Evolutionary conservation across 2,888 invertebrate species (phyloP), one percentile per base, ranked within the genome.

Genomic region (Agriopis aurantiaria): DNA sequence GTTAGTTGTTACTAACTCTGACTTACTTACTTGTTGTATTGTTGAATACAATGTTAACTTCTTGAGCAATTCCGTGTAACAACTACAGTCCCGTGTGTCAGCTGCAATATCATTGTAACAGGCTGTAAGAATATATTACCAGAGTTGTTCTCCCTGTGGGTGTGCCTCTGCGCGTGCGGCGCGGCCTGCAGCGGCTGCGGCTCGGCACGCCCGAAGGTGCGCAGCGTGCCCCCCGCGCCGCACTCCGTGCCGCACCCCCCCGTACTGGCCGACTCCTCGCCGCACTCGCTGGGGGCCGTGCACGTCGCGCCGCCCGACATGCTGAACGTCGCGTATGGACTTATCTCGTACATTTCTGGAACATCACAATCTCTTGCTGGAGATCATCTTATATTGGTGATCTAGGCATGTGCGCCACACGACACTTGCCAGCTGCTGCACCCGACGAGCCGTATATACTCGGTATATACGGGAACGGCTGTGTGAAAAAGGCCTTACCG

Each of bases 311-410:
- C 91, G 63, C 91, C 91, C 0, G 89, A 75, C 93, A 93, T 94
- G 85, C 96, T 97, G 91, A 97, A 97, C 76, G 97, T 97, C 49
- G 97, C 97, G 90, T 97, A 97, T 6, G 97, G 97, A 80, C 97
- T 97, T 79, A 97, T 97, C 92, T 97, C 97, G 89, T 97, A 97
- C 96, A 97, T 96, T 89, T 97, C 97, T 96, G 87, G 0, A 77
- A n/a, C 49, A 48, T 9, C 23, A 23, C 3, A 12, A 14, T 48
- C 33, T 7, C 8, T 48, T 40, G 5, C 0, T 40, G 8, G 40
- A 40, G 33, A 33, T 0, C 48, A 48, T 48, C 12, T 48, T 48
- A 33, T 11, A 12, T n/a, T 11, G 12, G 48, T 48, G 3, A 33
- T 33, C 33, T 33, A 23, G 17, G 17, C 17, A 23, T 2, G 17